Base-by-base conservation (phyloP, 2,113 vertebrate species). In the Bambusicola thoracicus region DNA sequence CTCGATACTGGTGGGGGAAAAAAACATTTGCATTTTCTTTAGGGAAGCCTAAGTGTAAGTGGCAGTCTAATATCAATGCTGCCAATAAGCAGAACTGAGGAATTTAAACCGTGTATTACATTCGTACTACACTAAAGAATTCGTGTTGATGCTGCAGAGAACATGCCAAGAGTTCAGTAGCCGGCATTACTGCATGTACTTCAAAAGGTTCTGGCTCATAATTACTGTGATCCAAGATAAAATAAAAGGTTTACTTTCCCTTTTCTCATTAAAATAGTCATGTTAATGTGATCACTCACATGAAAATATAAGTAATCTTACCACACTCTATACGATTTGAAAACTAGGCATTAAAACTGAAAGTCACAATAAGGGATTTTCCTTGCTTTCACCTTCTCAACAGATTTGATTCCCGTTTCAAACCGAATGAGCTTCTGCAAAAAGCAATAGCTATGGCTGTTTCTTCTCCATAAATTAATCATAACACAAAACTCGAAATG, bases 381-480 rank as follows among this genome's bases (percentile, higher is more conserved):
- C 85, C 78, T 96, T 89, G 94, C 89, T 96, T 96, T 95, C 88
- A 94, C 91, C 91, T 97, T 76, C 89, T 86, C 92, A 87, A 67
- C 49, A 96, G 85, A 93, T 85, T 94, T 90, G 62, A 49, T 92
- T 96, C 84, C 95, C 94, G 85, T 87, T 95, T 96, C 77, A 92
- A 85, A 95, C 84, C 73, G 86, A 96, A 90, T 43, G 6, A 94
- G 92, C 95, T 95, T 83, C 94, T 97, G 97, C 92, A 63, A 93
- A 94, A 85, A 96, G 96, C 94, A 97, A 91, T 88, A 95, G 90
- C 94, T 97, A 61, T 90, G 92, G 94, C 92, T 97, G 93, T 96
- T 97, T 86, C 95, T 97, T 93, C 89, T 81, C 94, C 92, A 96
- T 97, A 98, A 98, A 98, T 98, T 97, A 98, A 97, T 97, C 96